These are phyloP conservation scores for Carcinoscorpius rotundicauda DNA, from an alignment of 1,140 invertebrate species.

Conservation along the genomic window DNA sequence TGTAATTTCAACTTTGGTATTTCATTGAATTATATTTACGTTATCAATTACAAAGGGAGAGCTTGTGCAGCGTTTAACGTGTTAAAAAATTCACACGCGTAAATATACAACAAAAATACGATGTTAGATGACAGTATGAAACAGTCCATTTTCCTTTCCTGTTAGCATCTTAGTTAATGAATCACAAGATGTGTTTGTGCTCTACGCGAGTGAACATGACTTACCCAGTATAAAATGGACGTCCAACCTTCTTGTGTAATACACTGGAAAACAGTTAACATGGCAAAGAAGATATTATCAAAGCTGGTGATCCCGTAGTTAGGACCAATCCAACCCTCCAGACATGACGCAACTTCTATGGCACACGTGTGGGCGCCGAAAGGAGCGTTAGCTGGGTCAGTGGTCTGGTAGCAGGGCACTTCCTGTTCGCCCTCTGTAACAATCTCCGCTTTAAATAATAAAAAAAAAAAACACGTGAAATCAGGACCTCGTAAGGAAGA, in stretches of 20 bases:
- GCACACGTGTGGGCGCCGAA: constrained; percentile 70
- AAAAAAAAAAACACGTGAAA: no score
- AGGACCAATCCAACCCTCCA: constrained; percentile 89
- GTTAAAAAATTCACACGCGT: background rate
- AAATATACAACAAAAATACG: constrained; percentile 41
- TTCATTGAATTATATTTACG: no score
- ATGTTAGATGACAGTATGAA: no score
- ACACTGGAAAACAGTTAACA: constrained; percentile 99
- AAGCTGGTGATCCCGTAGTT: constrained; percentile 99
- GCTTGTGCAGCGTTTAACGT: no score
- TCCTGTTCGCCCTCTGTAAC: constrained; percentile 71
- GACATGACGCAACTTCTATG: constrained; percentile 63
- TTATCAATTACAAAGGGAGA: no score
- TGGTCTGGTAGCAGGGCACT: constrained; percentile 69
- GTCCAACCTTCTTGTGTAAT: constrained; percentile 99
- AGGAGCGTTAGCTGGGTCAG: constrained; percentile 46
- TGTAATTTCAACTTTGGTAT: background rate
- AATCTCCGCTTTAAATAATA: constrained; percentile 52
- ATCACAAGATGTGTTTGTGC: background rate
- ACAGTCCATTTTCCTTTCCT: no score
- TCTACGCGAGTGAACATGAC: constrained; percentile 21
- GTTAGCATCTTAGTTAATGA: background rate
- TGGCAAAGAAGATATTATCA: constrained; percentile 99
- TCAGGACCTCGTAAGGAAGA: constrained; percentile 10
- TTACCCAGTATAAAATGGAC: constrained; percentile 97